These are phyloP conservation scores for Agrotis clavis DNA, from an alignment of 2,888 invertebrate genomes.

Conservation along the genomic window DNA sequence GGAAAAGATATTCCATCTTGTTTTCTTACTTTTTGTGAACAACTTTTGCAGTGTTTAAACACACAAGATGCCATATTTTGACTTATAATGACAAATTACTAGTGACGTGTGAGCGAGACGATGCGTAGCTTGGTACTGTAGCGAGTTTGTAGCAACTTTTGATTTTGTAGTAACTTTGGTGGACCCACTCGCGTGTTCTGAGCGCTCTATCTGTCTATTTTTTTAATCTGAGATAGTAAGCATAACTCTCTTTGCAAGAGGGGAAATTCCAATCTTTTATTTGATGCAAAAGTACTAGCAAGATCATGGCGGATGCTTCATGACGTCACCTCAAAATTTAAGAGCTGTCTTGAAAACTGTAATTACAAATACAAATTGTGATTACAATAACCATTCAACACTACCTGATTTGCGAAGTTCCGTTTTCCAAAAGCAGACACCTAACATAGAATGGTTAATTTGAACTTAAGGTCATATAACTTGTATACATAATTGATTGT, in stretches of 20 bases:
- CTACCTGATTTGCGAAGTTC: conserved; percentile 32
- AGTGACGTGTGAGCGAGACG: too few species aligned
- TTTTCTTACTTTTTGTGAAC: too few species aligned
- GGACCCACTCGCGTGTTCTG: too few species aligned
- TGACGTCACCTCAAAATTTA: background rate
- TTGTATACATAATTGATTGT: conserved; percentile 72
- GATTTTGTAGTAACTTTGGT: too few species aligned
- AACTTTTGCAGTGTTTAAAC: too few species aligned
- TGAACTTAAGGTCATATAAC: conserved; percentile 74
- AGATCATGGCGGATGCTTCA: background rate
- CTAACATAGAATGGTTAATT: conserved; percentile 70
- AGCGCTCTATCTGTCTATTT: too few species aligned
- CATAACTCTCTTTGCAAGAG: conserved; percentile 32
- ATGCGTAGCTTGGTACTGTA: too few species aligned
- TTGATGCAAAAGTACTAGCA: background rate
- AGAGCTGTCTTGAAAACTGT: background rate
- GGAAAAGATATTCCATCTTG: too few species aligned
- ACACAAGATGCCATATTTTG: too few species aligned
- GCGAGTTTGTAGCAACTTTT: too few species aligned
- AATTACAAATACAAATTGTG: background rate
- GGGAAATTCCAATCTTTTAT: conserved; percentile 30
- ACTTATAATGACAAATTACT: too few species aligned
- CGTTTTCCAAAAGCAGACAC: conserved; percentile 45
- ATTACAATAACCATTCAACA: conserved; percentile 10
- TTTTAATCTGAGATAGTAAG: conserved; percentile 51